Conservation (phyloP, 30 jellyfish, hydroid and myxozoan genomes). For the Clytia hemisphaerica region DNA sequence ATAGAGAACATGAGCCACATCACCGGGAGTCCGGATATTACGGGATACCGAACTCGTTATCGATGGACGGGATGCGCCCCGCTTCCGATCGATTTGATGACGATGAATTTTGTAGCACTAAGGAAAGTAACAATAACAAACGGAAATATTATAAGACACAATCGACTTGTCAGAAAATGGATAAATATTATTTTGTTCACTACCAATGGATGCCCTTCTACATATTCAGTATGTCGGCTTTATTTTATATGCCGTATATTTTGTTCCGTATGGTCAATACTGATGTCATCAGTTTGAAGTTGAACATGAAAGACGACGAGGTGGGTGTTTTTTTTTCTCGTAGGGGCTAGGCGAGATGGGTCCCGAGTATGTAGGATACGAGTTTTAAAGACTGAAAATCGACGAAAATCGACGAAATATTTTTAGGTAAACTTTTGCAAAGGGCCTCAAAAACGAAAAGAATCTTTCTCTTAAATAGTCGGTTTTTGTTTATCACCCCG, state of each 20-base stretch:
- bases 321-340: too few species aligned
- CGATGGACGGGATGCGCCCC: constrained; percentile 16
- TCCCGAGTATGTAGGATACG: too few species aligned
- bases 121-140: background rate
- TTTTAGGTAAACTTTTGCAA: too few species aligned
- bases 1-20: constrained; percentile 9
- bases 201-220: constrained; percentile 45
- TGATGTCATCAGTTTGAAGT: constrained; percentile 25
- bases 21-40: constrained; percentile 13
- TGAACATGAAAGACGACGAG: constrained; percentile 10
- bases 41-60: constrained; percentile 20
- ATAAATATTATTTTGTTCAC: constrained; percentile 7
- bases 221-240: constrained; percentile 22
- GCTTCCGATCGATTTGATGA: too few species aligned
- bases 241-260: constrained; percentile 32
- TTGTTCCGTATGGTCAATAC: constrained; percentile 25
- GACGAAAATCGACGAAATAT: too few species aligned
- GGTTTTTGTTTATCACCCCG: too few species aligned
- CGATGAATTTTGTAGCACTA: too few species aligned
- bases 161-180: constrained; percentile 15
- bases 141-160: background rate
- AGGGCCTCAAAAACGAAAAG: too few species aligned
- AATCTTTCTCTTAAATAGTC: too few species aligned
- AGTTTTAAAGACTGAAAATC: too few species aligned
- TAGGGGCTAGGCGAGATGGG: too few species aligned